A percentile compares a stretch with the other conserved stretches of the same genome.
Conservation (phyloP, 2,888 invertebrate species). For the Herminia tarsipennalis region DNA sequence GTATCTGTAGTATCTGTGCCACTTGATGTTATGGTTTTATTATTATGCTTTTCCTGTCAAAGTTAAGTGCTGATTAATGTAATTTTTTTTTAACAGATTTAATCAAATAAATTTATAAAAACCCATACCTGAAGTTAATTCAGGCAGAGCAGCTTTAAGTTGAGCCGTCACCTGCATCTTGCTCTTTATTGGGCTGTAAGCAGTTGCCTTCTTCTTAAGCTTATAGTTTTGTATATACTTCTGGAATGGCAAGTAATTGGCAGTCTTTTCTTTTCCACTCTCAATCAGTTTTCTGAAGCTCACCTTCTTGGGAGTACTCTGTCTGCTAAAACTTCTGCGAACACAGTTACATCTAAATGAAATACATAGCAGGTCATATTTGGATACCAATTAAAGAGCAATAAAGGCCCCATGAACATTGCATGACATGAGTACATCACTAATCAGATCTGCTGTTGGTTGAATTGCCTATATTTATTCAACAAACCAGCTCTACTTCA, state of each 20-base stretch:
- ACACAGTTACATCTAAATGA: conserved; percentile 29
- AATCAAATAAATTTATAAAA: too few species aligned
- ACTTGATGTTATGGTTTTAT: too few species aligned
- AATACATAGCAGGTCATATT: not conserved
- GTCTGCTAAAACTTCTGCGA: conserved; percentile 68
- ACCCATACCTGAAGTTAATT: conserved; percentile 72
- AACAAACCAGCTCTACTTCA: not conserved
- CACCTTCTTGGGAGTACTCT: conserved; percentile 79
- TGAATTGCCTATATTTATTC: too few species aligned
- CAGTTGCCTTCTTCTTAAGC: conserved; percentile 67
- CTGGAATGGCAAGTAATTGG: conserved; percentile 88
- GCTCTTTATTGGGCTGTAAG: conserved; percentile 72
- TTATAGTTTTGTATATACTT: conserved; percentile 77
- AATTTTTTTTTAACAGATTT: too few species aligned
- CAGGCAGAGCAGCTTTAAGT: conserved; percentile 68
- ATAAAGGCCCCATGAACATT: not conserved
- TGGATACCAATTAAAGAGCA: not conserved
- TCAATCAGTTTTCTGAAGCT: conserved; percentile 79
- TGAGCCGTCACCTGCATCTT: conserved; percentile 69
- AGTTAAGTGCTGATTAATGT: too few species aligned
- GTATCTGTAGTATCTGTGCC: too few species aligned
- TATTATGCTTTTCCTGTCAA: too few species aligned
- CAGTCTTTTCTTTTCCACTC: conserved; percentile 75
- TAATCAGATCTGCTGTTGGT: not conserved
- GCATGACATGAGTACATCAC: not conserved